Evolutionary conservation across 2,888 invertebrate species (phyloP).

Genomic region (Temnothorax rugatulus): DNA sequence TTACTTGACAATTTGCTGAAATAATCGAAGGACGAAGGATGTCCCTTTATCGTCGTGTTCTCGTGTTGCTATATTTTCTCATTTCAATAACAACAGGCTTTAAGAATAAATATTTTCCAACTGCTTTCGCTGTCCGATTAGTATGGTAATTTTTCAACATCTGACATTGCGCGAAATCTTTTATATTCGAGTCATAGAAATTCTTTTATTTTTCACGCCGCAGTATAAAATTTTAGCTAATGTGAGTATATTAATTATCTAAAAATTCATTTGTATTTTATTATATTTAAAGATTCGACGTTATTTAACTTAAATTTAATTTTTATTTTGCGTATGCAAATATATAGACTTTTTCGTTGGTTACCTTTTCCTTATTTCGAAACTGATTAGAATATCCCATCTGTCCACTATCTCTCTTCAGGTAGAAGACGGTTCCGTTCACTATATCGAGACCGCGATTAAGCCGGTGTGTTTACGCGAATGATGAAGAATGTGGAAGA

Average conservation of each 20-base stretch:
- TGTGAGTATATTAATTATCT: not conserved
- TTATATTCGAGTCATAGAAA: not conserved
- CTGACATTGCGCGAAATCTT: not conserved
- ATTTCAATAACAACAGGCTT: not conserved
- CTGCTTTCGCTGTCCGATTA: not conserved
- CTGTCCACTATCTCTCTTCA: not conserved
- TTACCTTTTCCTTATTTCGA: constrained; percentile 26
- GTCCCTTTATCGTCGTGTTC: not conserved
- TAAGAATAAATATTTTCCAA: not conserved
- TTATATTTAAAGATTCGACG: not conserved
- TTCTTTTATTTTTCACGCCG: not conserved
- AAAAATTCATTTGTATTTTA: not conserved
- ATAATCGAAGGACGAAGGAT: not conserved
- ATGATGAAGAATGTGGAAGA: constrained; percentile 66
- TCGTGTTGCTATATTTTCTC: not conserved
- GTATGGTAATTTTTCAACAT: not conserved
- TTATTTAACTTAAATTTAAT: not conserved
- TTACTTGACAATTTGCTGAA: constrained; percentile 22
- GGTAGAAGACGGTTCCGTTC: not conserved
- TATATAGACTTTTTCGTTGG: not conserved
- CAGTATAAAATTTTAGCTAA: not conserved
- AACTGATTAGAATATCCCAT: constrained; percentile 57
- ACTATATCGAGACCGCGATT: not conserved
- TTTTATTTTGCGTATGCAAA: not conserved
- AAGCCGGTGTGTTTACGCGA: constrained; percentile 55